Conservation (phyloP, 2,888 invertebrate species). For the Cerastis leucographa region DNA sequence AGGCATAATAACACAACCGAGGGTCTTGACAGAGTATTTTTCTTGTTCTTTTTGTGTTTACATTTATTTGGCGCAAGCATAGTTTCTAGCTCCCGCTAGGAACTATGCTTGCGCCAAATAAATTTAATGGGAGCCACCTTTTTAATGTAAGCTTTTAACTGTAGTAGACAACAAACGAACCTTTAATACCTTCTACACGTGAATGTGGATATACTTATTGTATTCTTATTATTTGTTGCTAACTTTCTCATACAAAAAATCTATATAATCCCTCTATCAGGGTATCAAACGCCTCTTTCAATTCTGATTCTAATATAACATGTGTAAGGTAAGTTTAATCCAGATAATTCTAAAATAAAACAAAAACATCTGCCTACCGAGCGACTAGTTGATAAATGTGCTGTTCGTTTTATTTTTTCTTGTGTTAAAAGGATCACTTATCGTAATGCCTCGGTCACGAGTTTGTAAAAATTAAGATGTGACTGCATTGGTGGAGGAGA, state of each 20-base stretch:
- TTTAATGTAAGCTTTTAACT: neutral
- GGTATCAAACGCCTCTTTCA: slow-evolving; percentile 40
- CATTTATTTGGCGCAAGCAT: slow-evolving; percentile 17
- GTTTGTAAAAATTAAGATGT: slow-evolving; percentile 63
- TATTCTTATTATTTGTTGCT: neutral
- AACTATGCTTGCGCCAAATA: too few relatives aligned
- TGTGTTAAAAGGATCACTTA: slow-evolving; percentile 62
- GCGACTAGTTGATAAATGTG: slow-evolving; percentile 63
- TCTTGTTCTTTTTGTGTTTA: neutral
- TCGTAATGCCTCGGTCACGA: slow-evolving; percentile 62
- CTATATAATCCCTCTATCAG: neutral
- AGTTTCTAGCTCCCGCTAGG: slow-evolving; percentile 41
- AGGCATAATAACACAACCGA: slow-evolving; percentile 21
- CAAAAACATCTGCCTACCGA: slow-evolving; percentile 55
- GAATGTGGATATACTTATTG: neutral
- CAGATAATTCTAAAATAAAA: slow-evolving; percentile 58
- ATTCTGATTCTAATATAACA: slow-evolving; percentile 44
- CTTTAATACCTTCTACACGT: neutral
- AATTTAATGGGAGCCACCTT: neutral
- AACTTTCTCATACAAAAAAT: neutral
- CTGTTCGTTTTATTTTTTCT: slow-evolving; percentile 58
- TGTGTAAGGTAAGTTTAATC: slow-evolving; percentile 54
- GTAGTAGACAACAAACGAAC: neutral
- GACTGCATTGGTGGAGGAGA: slow-evolving; percentile 39
- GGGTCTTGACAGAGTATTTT: slow-evolving; percentile 1